Evolutionary conservation across 2,113 vertebrate genomes (phyloP).

Genomic region (Pogona vitticeps): DNA sequence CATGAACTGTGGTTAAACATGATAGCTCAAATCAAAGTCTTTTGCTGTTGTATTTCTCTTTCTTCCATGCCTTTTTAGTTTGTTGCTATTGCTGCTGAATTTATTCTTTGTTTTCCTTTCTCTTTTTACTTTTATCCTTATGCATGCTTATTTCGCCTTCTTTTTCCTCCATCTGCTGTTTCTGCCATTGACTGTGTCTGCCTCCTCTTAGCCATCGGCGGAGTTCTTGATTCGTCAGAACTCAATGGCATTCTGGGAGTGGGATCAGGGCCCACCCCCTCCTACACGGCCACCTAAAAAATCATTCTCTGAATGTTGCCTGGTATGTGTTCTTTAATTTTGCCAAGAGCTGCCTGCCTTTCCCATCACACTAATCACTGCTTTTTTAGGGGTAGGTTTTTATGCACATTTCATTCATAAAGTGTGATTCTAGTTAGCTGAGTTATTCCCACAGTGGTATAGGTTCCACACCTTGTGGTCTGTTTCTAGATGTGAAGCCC

Average conservation of each 20-base stretch:
- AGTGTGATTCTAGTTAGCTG: slow-evolving; percentile 64
- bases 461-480: not conserved
- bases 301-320: slow-evolving; percentile 91
- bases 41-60: slow-evolving; percentile 5
- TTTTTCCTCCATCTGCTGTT: slow-evolving; percentile 65
- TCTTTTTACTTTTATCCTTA: slow-evolving; percentile 60
- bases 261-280: slow-evolving; percentile 87
- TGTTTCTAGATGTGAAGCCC: not conserved
- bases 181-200: slow-evolving; percentile 64
- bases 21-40: slow-evolving; percentile 44
- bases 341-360: slow-evolving; percentile 65
- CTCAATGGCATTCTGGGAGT: slow-evolving; percentile 94
- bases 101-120: slow-evolving; percentile 51
- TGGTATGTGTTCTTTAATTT: slow-evolving; percentile 91
- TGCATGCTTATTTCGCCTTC: slow-evolving; percentile 81
- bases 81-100: slow-evolving; percentile 24
- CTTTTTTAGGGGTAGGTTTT: slow-evolving; percentile 10
- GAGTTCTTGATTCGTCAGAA: slow-evolving; percentile 87
- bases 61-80: slow-evolving; percentile 50
- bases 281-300: slow-evolving; percentile 92
- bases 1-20: slow-evolving; percentile 49
- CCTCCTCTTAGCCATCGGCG: slow-evolving; percentile 81
- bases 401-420: not conserved
- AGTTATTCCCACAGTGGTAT: slow-evolving; percentile 9
- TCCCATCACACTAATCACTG: slow-evolving; percentile 44